Evolutionary conservation across 2,888 invertebrate genomes (phyloP), one percentile per base, ranked within the genome.

Genomic region (Drosophila limbata): DNA sequence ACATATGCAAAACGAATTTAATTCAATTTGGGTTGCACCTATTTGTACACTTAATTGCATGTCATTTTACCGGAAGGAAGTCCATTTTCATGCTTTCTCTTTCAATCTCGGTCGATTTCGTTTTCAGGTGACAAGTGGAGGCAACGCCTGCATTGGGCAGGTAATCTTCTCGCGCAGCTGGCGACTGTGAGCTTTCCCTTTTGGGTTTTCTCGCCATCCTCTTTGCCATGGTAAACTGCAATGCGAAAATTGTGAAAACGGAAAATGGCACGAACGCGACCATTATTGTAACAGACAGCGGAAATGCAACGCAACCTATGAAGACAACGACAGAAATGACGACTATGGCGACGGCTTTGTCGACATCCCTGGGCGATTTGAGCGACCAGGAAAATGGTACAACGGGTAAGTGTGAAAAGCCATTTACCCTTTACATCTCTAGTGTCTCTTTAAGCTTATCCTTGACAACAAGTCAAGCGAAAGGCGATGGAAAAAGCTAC

Each of bases 331-430:
- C 75, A 48, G 45, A 71, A 33, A 64, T 65, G 42, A 72, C 62
- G 37, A 45, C 53, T 45, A 77, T 76, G 63, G 74, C 77, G 45
- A 73, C 75, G 45, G 55, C 72, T 21, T 64, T 86, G 64, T 88
- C 88, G 47, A 71, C 78, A 25, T 84, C 84, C 31, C 56, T 81
- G 45, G 85, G 48, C 65, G 88, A 90, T 57, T 35, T 81, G 60
- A 86, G 82, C 69, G 81, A 84, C n/a, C 73, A 80, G 21, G 91
- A 91, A 62, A 90, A 87, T 73, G 90, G 89, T 35, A 84, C 90
- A 62, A 91, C 91, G 57, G 91, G 91, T 91, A 81, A 91, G 90
- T 89, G 68, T 56, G 59, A 73, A 79, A 61, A 40, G 45, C 39
- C 25, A n/a, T 37, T 37, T 45, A 44, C 28, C 31, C 37, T 31